Conservation (phyloP, 1,140 invertebrate genomes). For the Portunus trituberculatus region DNA sequence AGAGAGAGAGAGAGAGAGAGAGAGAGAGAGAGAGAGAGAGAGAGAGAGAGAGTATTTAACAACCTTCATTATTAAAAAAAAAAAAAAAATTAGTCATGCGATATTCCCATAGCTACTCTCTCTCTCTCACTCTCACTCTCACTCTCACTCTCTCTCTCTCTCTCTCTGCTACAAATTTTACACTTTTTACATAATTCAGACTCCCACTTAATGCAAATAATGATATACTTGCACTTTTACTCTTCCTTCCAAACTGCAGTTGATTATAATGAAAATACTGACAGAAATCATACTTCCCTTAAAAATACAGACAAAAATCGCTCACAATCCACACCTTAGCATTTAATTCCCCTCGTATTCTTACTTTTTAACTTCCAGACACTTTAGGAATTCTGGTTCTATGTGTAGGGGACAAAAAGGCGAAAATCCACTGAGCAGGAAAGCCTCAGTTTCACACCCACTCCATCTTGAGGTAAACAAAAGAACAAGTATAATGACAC, state of each 20-base stretch:
- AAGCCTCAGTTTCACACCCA: too few relatives aligned
- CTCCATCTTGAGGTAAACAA: background rate
- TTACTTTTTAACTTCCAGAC: too few relatives aligned
- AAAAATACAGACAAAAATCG: background rate
- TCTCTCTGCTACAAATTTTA: background rate
- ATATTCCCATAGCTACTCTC: background rate
- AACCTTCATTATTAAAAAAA: background rate
- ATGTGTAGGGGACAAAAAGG: too few relatives aligned
- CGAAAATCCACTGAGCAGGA: too few relatives aligned
- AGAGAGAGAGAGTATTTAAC: background rate
- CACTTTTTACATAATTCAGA: background rate
- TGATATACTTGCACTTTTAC: background rate
- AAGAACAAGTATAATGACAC: background rate
- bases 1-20: background rate
- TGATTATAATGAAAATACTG: background rate
- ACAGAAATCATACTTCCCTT: background rate
- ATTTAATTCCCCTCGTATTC: too few relatives aligned
- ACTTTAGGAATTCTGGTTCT: too few relatives aligned
- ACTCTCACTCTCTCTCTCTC: background rate
- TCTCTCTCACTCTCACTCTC: constrained; percentile 15
- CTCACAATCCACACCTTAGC: background rate
- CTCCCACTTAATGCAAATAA: background rate
- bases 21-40: background rate
- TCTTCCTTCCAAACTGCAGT: background rate
- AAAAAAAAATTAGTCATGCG: background rate